Conservation (phyloP, 2,888 invertebrate species). For the Ceraclea dissimilis region DNA sequence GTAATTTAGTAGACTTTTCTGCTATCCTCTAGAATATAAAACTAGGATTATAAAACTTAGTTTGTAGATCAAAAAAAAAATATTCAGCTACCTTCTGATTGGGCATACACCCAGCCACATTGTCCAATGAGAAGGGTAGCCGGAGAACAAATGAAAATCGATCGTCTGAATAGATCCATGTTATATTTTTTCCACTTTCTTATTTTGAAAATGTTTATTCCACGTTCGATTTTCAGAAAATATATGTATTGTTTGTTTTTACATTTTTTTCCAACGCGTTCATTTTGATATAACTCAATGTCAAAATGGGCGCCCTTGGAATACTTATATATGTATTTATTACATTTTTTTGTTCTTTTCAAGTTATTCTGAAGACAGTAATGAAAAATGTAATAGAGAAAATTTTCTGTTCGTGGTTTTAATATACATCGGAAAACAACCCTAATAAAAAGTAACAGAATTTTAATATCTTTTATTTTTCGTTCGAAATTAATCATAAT, state of each 20-base stretch:
- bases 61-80: background rate
- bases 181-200: background rate
- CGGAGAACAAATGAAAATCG: conserved; percentile 22
- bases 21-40: background rate
- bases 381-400: too few relatives aligned
- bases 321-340: too few relatives aligned
- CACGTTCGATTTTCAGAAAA: conserved; percentile 11
- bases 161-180: conserved; percentile 4
- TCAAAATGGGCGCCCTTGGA: too few relatives aligned
- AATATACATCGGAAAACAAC: too few relatives aligned
- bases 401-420: too few relatives aligned
- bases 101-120: conserved; percentile 69
- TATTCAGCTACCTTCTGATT: conserved; percentile 53
- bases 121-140: conserved; percentile 53
- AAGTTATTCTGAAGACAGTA: too few relatives aligned
- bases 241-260: background rate
- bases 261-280: too few relatives aligned
- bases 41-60: background rate
- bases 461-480: too few relatives aligned
- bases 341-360: too few relatives aligned
- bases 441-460: too few relatives aligned
- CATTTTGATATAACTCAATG: too few relatives aligned
- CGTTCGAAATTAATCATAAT: too few relatives aligned
- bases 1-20: background rate
- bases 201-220: conserved; percentile 3